Conservation (phyloP, 2,888 invertebrate genomes). For the Tenodera sinensis region DNA sequence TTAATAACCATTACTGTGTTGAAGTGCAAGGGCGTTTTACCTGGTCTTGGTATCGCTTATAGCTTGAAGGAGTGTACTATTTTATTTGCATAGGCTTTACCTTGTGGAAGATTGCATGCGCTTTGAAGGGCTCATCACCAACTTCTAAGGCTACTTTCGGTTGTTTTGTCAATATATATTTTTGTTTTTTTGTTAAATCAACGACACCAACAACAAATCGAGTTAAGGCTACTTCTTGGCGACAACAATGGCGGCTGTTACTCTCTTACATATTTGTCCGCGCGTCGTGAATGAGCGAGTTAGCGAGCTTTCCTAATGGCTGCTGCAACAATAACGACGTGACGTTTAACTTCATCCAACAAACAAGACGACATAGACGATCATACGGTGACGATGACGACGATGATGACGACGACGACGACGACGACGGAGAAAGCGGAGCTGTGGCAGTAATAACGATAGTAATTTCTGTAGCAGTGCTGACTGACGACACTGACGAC, state of each 20-base stretch:
- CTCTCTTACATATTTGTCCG: not conserved
- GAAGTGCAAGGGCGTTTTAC: not conserved
- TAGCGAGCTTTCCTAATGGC: not conserved
- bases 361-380: not conserved
- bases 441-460: not conserved
- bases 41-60: not conserved
- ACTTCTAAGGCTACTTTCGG: conserved; percentile 12
- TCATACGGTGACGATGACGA: too few species aligned
- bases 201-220: not conserved
- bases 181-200: not conserved
- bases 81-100: not conserved
- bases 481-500: not conserved
- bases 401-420: not conserved
- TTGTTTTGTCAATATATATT: not conserved
- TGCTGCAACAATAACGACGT: not conserved
- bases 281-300: not conserved
- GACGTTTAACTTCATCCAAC: not conserved
- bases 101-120: not conserved
- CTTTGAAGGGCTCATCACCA: not conserved
- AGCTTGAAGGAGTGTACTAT: not conserved
- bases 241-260: not conserved
- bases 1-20: not conserved
- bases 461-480: not conserved
- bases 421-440: not conserved
- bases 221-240: conserved; percentile 13